phyloP scores from a whole-genome alignment of 2,797 vertebrate species.

The Miichthys miiuy region DNA sequence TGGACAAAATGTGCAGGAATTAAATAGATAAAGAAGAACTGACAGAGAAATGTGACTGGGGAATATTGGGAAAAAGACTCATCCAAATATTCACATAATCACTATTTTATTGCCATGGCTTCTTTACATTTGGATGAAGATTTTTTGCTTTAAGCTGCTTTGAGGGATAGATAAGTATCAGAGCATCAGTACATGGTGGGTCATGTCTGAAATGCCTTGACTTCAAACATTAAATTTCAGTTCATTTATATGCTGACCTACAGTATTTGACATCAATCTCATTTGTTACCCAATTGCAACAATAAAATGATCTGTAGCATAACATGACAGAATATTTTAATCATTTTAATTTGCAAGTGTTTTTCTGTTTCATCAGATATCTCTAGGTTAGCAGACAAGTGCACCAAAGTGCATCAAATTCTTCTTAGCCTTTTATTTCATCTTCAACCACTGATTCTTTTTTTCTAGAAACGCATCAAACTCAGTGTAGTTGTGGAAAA shows the following conservation, averaged over 20 bases:
- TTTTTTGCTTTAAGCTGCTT: constrained; percentile 47
- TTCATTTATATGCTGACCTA: constrained; percentile 14
- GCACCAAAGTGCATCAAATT: constrained; percentile 30
- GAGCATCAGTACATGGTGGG: constrained; percentile 25
- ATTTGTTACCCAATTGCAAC: not conserved
- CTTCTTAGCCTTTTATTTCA: constrained; percentile 42
- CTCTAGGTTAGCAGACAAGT: not conserved
- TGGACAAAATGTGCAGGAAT: constrained; percentile 16
- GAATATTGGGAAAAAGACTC: constrained; percentile 31
- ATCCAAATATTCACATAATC: constrained; percentile 51
- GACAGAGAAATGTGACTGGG: constrained; percentile 13
- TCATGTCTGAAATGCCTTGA: constrained; percentile 66
- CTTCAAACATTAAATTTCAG: constrained; percentile 22
- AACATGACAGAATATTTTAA: constrained; percentile 22
- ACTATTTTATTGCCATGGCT: constrained; percentile 41
- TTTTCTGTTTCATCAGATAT: constrained; percentile 24
- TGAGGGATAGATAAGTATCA: constrained; percentile 20
- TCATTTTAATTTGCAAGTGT: not conserved
- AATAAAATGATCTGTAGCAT: not conserved
- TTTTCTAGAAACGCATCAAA: constrained; percentile 42
- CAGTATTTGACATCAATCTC: constrained; percentile 19
- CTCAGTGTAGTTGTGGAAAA: constrained; percentile 6
- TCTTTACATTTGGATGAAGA: constrained; percentile 65
- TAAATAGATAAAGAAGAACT: constrained; percentile 14
- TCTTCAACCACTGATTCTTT: constrained; percentile 30